These are phyloP conservation scores for Amiota minor DNA, from an alignment of 2,888 invertebrate species.

Conservation along the genomic window DNA sequence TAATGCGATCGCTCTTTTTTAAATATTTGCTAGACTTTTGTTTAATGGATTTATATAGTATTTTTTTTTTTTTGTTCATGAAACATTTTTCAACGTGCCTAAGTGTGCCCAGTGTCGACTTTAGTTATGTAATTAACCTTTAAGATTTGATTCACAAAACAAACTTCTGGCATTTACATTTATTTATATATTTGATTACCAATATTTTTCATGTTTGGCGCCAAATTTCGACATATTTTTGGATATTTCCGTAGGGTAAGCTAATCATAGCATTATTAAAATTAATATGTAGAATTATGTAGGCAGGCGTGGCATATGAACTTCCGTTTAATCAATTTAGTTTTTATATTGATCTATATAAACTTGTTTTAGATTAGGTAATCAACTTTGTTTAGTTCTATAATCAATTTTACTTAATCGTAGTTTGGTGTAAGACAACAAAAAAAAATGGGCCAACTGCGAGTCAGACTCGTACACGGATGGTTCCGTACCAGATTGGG, in stretches of 20 bases:
- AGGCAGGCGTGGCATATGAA: conserved; percentile 5
- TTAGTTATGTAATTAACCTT: conserved; percentile 11
- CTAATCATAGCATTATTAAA: background rate
- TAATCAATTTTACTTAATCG: too few relatives aligned
- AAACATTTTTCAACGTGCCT: background rate
- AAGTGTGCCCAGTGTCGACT: conserved; percentile 6
- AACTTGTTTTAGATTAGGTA: too few relatives aligned
- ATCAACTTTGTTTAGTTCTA: too few relatives aligned
- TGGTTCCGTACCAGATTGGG: too few relatives aligned
- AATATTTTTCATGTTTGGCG: background rate
- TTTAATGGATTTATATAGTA: conserved; percentile 6
- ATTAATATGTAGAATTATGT: background rate
- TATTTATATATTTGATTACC: background rate
- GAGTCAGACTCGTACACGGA: too few relatives aligned
- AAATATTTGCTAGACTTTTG: conserved; percentile 1
- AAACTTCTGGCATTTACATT: too few relatives aligned
- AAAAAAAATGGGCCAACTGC: too few relatives aligned
- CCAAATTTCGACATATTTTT: conserved; percentile 15
- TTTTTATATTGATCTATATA: too few relatives aligned
- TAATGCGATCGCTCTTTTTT: conserved; percentile 40
- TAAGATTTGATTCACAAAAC: background rate
- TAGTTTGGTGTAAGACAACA: too few relatives aligned
- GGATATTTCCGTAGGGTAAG: background rate
- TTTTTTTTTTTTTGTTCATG: background rate
- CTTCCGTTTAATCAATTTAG: background rate